phyloP scores from a whole-genome alignment of 2,888 invertebrate genomes.

The Scrobipalpa costella region DNA sequence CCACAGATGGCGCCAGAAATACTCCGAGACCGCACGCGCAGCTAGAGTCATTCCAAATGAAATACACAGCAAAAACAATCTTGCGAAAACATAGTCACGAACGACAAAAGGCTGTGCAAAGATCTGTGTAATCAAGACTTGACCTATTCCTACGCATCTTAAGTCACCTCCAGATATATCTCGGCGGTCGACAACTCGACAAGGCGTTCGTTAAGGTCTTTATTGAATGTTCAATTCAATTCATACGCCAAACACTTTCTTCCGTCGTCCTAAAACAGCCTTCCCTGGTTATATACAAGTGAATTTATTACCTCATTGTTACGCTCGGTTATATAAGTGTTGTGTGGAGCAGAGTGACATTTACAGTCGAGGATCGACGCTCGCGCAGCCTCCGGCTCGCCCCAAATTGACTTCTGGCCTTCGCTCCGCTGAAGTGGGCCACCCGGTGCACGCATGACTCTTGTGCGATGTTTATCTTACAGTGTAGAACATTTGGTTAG shows the following conservation, averaged over 20 bases:
- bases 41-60: background rate
- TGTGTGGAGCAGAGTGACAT: constrained; percentile 65
- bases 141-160: constrained; percentile 15
- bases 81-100: background rate
- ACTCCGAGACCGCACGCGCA: constrained; percentile 12
- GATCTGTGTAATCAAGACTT: constrained; percentile 1
- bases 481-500: constrained; percentile 37
- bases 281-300: constrained; percentile 31
- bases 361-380: constrained; percentile 57
- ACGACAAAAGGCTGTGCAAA: background rate
- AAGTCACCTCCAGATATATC: background rate
- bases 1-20: constrained; percentile 46
- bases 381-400: constrained; percentile 58
- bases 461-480: constrained; percentile 35
- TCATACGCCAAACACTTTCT: constrained; percentile 10
- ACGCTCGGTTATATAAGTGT: constrained; percentile 53
- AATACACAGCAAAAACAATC: background rate
- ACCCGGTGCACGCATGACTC: constrained; percentile 49
- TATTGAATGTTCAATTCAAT: constrained; percentile 2
- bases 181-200: background rate
- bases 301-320: constrained; percentile 37
- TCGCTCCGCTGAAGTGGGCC: constrained; percentile 59
- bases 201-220: constrained; percentile 9
- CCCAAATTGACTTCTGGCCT: constrained; percentile 69
- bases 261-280: constrained; percentile 22